Conservation (phyloP, 2,888 invertebrate genomes). For the Platycheirus albimanus region DNA sequence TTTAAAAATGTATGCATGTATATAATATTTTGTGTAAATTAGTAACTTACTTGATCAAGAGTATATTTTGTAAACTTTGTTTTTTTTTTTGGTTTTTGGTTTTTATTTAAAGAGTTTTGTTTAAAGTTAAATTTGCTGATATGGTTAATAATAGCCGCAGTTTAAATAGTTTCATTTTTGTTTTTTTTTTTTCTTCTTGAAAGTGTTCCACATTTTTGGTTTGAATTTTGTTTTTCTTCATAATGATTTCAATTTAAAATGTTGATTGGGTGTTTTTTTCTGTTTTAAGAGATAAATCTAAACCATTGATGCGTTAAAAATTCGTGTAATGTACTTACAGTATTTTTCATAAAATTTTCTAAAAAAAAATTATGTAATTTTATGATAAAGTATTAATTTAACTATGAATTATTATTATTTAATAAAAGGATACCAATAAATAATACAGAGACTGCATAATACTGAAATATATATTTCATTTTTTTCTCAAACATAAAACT, state of each 20-base stretch:
- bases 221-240: slow-evolving; percentile 57
- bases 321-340: slow-evolving; percentile 31
- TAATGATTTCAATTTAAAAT: slow-evolving; percentile 56
- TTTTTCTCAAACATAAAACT: not conserved
- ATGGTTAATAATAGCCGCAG: slow-evolving; percentile 78
- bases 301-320: slow-evolving; percentile 49
- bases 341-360: slow-evolving; percentile 43
- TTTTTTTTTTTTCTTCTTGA: slow-evolving; percentile 65
- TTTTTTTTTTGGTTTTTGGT: slow-evolving; percentile 65
- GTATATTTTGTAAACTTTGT: slow-evolving; percentile 75
- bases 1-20: slow-evolving; percentile 68
- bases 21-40: slow-evolving; percentile 69
- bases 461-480: too few relatives aligned
- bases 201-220: slow-evolving; percentile 64
- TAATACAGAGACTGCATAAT: slow-evolving; percentile 68
- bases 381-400: slow-evolving; percentile 28
- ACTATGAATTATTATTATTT: not conserved
- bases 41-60: slow-evolving; percentile 73
- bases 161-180: slow-evolving; percentile 73
- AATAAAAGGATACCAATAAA: not conserved
- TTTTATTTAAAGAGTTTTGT: slow-evolving; percentile 62
- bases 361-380: slow-evolving; percentile 46
- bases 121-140: slow-evolving; percentile 76
- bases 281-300: slow-evolving; percentile 37
- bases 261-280: slow-evolving; percentile 40